Base-by-base conservation (phyloP, 2,797 vertebrate genomes). In the Heterohyrax brucei region DNA sequence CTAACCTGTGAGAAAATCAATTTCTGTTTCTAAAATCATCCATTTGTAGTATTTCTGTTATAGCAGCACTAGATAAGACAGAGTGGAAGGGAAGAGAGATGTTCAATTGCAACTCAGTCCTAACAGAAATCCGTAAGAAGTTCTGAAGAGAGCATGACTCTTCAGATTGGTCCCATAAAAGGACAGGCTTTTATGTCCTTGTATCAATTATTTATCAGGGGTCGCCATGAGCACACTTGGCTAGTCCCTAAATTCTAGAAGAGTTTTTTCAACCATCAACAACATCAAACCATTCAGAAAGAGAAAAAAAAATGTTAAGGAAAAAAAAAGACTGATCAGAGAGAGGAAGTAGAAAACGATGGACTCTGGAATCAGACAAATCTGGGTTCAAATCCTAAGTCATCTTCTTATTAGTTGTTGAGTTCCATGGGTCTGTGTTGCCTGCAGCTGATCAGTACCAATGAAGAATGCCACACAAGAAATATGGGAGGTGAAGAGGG, bases 401-500 rank as follows among this genome's bases (percentile, higher is more conserved):
- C 21, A 73, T 96, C 33, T 19, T 94, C 53, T 91, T 81, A 84
- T 7, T 79, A 92, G n/a, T 14, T 95, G 76, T 92, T 92, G 90
- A 39, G 39, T 39, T 39, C 39, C 39, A 39, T 39, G 39, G 39
- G 39, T 39, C 39, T 39, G 39, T 39, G 39, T 39, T 39, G 39
- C 39, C 39, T 39, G 39, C 39, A 39, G 39, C 39, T 39, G 39
- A 39, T 39, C 39, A 39, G 39, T 39, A 39, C 39, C 39, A 39
- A 39, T 39, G 39, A 39, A 39, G 39, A 39, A 39, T 39, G 39
- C 39, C 39, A 39, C 39, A 39, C 39, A 39, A 39, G 39, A 39
- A 39, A 39, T 39, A 39, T 3, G 2, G 39, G 39, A 39, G 39
- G 39, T 39, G 39, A 39, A 39, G 39, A 39, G 39, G 39, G 39